These are phyloP conservation scores for Nylanderia fulva DNA, from an alignment of 1,140 invertebrate species.

Conservation along the genomic window DNA sequence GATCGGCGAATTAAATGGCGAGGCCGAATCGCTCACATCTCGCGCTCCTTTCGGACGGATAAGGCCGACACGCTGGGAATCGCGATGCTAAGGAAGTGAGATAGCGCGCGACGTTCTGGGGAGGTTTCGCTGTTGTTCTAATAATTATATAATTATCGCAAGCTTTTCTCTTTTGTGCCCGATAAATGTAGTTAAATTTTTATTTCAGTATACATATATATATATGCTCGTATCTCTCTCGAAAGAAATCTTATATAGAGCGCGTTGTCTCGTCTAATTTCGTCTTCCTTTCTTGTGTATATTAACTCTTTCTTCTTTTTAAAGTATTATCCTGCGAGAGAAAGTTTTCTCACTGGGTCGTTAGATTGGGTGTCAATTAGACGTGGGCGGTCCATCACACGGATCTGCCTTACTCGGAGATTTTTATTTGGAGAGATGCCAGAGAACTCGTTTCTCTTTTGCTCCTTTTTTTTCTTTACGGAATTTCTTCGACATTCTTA, in stretches of 20 bases:
- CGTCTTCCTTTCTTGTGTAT: neutral
- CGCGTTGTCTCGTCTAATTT: neutral
- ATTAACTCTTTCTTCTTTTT: neutral
- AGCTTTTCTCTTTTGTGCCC: neutral
- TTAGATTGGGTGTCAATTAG: conserved; percentile 75
- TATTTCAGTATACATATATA: too few species aligned
- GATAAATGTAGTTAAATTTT: conserved; percentile 34
- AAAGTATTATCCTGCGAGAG: neutral
- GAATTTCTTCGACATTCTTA: neutral
- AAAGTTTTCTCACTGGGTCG: conserved; percentile 17
- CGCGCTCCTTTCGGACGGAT: conserved; percentile 49
- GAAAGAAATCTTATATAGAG: conserved; percentile 3
- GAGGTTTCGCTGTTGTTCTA: conserved; percentile 34
- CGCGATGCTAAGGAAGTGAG: neutral
- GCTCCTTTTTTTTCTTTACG: neutral
- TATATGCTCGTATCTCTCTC: neutral
- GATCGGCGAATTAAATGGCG: conserved; percentile 55
- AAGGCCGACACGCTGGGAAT: conserved; percentile 1
- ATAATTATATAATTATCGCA: conserved; percentile 40
- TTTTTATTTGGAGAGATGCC: conserved; percentile 13
- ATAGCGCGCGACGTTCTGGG: conserved; percentile 31
- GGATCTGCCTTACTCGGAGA: conserved; percentile 54
- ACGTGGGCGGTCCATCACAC: conserved; percentile 71
- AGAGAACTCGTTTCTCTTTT: neutral
- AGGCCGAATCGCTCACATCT: conserved; percentile 48